These are phyloP conservation scores for Diachasmimorpha longicaudata DNA, from an alignment of 1,140 invertebrate species.

Conservation along the genomic window DNA sequence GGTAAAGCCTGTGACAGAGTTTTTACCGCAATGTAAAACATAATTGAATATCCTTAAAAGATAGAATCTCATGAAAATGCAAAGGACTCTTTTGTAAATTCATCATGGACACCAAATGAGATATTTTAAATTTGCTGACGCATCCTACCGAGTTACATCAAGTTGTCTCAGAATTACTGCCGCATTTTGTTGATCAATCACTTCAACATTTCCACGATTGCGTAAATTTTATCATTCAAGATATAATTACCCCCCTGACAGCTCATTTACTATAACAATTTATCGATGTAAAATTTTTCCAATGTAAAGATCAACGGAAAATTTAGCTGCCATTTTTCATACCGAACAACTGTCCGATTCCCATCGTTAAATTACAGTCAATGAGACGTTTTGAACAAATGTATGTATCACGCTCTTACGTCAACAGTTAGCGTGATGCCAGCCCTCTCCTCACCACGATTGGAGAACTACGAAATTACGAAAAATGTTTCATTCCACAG, in stretches of 20 bases:
- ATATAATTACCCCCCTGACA: neutral
- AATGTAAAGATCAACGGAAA: neutral
- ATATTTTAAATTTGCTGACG: no score
- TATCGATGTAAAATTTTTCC: neutral
- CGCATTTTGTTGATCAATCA: no score
- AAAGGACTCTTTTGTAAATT: no score
- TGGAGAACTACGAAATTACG: neutral
- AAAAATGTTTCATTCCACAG: neutral
- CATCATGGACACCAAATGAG: no score
- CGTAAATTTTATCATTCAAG: neutral
- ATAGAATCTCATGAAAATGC: no score
- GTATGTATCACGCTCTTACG: slow-evolving; percentile 30
- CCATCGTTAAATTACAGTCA: slow-evolving; percentile 22
- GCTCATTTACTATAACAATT: neutral
- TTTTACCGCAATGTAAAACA: no score
- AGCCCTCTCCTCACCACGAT: neutral
- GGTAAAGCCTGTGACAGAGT: no score
- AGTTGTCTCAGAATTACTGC: no score
- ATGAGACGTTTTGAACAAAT: slow-evolving; percentile 16
- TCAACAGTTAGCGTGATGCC: slow-evolving; percentile 29
- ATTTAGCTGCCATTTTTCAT: neutral
- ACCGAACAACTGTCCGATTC: slow-evolving; percentile 5
- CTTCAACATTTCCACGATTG: neutral
- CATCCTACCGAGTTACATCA: no score
- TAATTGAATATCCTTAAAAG: no score